Conservation (phyloP, 2,888 invertebrate genomes). For the Pardosa pseudoannulata region DNA sequence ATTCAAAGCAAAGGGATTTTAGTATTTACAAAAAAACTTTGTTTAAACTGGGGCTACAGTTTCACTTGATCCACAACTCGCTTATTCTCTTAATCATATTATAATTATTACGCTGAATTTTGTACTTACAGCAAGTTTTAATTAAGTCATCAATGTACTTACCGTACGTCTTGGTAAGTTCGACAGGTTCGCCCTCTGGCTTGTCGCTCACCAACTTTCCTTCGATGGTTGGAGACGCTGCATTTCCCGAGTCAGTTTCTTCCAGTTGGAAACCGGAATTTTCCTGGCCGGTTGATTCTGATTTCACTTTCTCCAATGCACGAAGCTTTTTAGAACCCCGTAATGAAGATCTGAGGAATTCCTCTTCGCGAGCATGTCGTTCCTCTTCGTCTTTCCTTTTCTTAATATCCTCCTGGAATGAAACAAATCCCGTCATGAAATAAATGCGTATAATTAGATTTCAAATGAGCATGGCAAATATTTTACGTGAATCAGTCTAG, state of each 20-base stretch:
- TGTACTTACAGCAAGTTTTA: no score
- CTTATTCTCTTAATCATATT: no score
- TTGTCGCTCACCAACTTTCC: not conserved
- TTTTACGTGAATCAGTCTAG: no score
- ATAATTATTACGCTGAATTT: no score
- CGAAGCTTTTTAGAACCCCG: conserved; percentile 94
- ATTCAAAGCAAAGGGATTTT: no score
- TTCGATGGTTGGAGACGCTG: not conserved
- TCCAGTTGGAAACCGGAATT: conserved; percentile 78
- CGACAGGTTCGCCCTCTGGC: conserved; percentile 20
- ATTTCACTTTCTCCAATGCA: conserved; percentile 80
- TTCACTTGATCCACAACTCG: no score
- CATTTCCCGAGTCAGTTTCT: conserved; percentile 73
- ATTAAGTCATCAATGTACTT: no score
- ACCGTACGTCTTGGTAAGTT: conserved; percentile 30
- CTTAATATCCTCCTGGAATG: conserved; percentile 76
- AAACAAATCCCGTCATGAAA: no score
- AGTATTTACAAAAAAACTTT: no score
- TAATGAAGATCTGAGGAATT: conserved; percentile 92
- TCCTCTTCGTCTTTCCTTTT: conserved; percentile 90
- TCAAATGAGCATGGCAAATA: no score
- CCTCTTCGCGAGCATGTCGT: conserved; percentile 90
- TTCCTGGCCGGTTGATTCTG: conserved; percentile 76
- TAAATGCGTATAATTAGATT: no score
- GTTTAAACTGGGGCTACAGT: no score